Percentiles rank a stretch among this genome's conserved stretches.
These are phyloP conservation scores for Tragulus kanchil DNA, from an alignment of 2,113 vertebrate genomes.

Conservation along the genomic window DNA sequence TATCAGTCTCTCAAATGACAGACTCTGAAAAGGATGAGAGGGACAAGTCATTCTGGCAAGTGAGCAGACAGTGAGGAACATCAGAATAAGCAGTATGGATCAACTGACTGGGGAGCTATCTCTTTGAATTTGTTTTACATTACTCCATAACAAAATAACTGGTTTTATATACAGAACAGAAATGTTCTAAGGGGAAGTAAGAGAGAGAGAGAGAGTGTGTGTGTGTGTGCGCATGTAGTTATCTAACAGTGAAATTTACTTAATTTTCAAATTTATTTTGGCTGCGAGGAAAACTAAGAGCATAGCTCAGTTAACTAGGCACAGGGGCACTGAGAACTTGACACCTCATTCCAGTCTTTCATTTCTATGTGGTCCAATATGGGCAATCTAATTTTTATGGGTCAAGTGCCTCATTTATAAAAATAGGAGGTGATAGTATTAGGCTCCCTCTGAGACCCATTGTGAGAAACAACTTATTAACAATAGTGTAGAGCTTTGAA, in stretches of 20 bases:
- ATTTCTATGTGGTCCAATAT: slow-evolving; percentile 21
- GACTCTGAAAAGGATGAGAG: background rate
- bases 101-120: accelerated
- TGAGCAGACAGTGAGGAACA: background rate
- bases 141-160: background rate
- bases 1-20: background rate
- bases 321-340: background rate
- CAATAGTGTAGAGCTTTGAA: slow-evolving; percentile 54
- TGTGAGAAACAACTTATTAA: slow-evolving; percentile 71
- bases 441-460: slow-evolving; percentile 34
- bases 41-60: background rate
- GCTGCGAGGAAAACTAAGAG: slow-evolving; percentile 30
- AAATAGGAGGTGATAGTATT: slow-evolving; percentile 62
- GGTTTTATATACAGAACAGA: background rate
- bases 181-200: background rate
- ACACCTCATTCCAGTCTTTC: slow-evolving; percentile 29
- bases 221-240: background rate
- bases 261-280: background rate
- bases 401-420: slow-evolving; percentile 52
- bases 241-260: background rate
- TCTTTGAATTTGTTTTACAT: background rate
- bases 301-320: background rate
- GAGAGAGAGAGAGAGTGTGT: no score
- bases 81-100: background rate
- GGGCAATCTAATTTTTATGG: slow-evolving; percentile 54